Conservation (phyloP, 2,888 invertebrate genomes). For the Strigamia maritima region DNA sequence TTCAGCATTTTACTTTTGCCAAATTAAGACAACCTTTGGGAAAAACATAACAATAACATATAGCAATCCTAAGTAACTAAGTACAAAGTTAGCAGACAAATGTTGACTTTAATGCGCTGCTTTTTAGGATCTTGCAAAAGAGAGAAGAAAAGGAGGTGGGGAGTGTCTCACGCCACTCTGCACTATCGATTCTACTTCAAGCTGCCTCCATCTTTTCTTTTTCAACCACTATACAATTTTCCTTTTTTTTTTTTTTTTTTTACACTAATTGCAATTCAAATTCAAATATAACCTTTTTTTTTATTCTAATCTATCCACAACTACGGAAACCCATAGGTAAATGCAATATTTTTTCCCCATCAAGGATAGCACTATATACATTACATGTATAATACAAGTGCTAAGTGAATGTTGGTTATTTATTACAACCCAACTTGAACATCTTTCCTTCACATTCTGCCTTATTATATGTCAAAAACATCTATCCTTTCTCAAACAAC, state of each 20-base stretch:
- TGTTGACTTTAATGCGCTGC: conserved; percentile 24
- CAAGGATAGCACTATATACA: no score
- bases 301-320: neutral
- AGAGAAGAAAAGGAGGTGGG: neutral
- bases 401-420: no score
- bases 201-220: neutral
- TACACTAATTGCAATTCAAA: neutral
- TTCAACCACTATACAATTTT: neutral
- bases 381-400: no score
- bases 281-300: neutral
- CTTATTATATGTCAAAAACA: no score
- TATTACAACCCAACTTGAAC: no score
- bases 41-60: neutral
- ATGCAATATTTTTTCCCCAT: no score
- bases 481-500: no score
- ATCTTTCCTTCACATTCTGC: no score
- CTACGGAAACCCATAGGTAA: no score
- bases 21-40: conserved; percentile 9
- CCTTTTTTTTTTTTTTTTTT: neutral
- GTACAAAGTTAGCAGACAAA: conserved; percentile 31
- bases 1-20: no score
- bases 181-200: conserved; percentile 16
- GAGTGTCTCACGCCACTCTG: conserved; percentile 29
- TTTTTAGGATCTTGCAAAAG: conserved; percentile 29
- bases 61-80: conserved; percentile 19